phyloP scores from a whole-genome alignment of 2,113 vertebrate species.

The Isurus oxyrinchus region DNA sequence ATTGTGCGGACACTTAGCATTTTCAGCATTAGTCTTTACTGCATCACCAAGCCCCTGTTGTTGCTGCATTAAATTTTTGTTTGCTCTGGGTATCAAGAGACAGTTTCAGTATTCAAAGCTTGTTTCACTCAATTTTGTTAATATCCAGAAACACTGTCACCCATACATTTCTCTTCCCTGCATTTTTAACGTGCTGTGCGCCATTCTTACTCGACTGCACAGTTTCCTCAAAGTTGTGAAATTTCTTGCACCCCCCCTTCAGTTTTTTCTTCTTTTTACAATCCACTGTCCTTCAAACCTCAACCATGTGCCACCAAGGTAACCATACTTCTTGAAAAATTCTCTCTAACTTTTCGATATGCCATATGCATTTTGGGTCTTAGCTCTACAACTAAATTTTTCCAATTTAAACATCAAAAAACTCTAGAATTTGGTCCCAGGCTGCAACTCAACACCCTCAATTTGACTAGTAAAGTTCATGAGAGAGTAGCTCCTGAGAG shows the following conservation, averaged over 20 bases:
- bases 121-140: neutral
- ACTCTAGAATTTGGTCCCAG: neutral
- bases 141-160: neutral
- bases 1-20: neutral
- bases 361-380: neutral
- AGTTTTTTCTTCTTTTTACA: neutral
- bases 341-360: neutral
- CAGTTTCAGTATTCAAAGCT: neutral
- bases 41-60: neutral
- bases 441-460: neutral
- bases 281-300: neutral
- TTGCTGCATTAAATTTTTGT: no score
- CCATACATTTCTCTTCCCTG: neutral
- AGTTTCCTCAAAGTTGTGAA: neutral
- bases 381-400: neutral
- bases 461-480: neutral
- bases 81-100: neutral
- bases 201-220: neutral
- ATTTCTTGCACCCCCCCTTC: neutral
- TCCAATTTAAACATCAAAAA: neutral
- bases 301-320: no score
- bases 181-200: neutral
- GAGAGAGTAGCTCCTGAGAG: neutral
- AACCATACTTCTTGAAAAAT: neutral
- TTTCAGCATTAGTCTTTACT: neutral